Evolutionary conservation across 2,888 invertebrate genomes (phyloP).

Genomic region (Agrochola lota): DNA sequence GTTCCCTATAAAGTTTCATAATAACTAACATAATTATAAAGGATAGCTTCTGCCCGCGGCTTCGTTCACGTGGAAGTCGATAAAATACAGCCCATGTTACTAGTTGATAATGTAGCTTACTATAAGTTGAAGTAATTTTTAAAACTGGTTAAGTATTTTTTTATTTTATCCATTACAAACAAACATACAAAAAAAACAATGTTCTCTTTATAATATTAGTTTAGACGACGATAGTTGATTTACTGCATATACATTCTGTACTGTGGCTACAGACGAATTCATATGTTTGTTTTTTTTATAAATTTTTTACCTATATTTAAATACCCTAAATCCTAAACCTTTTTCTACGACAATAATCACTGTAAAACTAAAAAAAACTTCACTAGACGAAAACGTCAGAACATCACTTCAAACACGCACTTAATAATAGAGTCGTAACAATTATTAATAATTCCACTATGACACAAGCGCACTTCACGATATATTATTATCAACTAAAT

Average conservation of each 20-base stretch:
- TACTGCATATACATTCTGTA: constrained; percentile 15
- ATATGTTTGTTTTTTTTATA: not conserved
- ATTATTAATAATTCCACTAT: constrained; percentile 14
- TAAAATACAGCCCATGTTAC: too few relatives aligned
- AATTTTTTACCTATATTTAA: not conserved
- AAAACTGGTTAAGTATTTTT: too few relatives aligned
- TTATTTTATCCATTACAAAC: too few relatives aligned
- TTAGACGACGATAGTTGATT: constrained; percentile 21
- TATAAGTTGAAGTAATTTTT: too few relatives aligned
- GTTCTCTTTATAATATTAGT: too few relatives aligned
- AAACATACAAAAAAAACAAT: too few relatives aligned
- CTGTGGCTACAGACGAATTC: constrained; percentile 13
- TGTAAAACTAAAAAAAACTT: not conserved
- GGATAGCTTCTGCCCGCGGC: too few relatives aligned
- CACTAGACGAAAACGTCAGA: constrained; percentile 1
- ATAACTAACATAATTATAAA: not conserved
- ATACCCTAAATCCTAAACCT: not conserved
- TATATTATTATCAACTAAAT: constrained; percentile 38
- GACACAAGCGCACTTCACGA: constrained; percentile 24
- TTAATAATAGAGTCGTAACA: constrained; percentile 13
- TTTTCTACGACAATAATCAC: not conserved
- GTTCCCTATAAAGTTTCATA: not conserved
- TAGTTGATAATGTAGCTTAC: too few relatives aligned
- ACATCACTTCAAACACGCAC: constrained; percentile 26
- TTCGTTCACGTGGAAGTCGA: too few relatives aligned